Base-by-base conservation (phyloP, 2,888 invertebrate genomes). In the Rhingia campestris region DNA sequence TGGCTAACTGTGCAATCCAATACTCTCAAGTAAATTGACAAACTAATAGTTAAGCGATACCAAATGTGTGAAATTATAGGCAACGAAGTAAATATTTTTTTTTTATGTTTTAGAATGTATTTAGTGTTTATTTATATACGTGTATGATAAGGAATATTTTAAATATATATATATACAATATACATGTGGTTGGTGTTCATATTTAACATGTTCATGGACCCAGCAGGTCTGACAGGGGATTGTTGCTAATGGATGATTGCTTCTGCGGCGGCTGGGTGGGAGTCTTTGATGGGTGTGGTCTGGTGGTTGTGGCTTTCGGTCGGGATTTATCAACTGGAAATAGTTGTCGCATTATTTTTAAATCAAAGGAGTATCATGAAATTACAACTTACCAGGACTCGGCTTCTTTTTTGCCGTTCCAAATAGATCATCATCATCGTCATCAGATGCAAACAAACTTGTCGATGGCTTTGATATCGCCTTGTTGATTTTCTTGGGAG, bases 341-440 rank as follows among this genome's bases (percentile, higher is more conserved):
- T 49, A 22, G 22, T 22, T 22, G 22, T 22, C 22, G 22, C 1
- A 22, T 22, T n/a, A n/a, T 22, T 22, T 1, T 22, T 22, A 2
- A 4, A 2, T 4, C 41, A 10, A 12, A 10, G 6, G n/a, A 10
- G 10, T 10, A 6, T 0, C 33, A 33, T 12, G 5, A 63, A 39
- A n/a, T 9, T 9, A n/a, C 41, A 41, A 45, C 30, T 63, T 81
- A 81, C 80, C 76, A 80, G 32, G 66, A 47, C 10, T 56, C 30
- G 69, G n/a, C 47, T 54, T 84, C 41, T 77, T 84, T 37, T 72
- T 63, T 5, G 74, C 2, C 6, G 70, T 74, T 22, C 77, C 84
- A 59, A 88, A 88, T 4, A 88, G 86, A 59, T 86, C 87, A 86
- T 88, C 87, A 37, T 88, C 88, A 30, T 88, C 88, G 33, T 88